These are phyloP conservation scores for Drosophila setosimentum DNA, from an alignment of 2,888 invertebrate species.

Conservation along the genomic window DNA sequence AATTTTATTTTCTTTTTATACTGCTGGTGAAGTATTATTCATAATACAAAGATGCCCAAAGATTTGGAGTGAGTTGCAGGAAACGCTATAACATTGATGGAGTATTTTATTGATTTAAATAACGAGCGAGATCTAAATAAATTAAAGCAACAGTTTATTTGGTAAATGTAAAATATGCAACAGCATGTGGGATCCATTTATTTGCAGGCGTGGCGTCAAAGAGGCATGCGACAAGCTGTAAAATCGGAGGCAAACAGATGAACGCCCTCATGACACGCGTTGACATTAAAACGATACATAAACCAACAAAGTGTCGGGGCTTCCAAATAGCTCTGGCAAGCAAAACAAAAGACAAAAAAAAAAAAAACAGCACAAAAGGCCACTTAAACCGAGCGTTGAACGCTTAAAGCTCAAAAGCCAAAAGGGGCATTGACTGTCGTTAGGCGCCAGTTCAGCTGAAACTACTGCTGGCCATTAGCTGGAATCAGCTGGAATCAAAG, in stretches of 20 bases:
- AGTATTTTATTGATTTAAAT: constrained; percentile 41
- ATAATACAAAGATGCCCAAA: constrained; percentile 31
- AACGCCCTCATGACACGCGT: constrained; percentile 55
- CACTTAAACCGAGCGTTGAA: constrained; percentile 23
- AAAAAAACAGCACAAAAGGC: constrained; percentile 13
- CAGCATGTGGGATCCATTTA: constrained; percentile 25
- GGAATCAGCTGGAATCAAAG: constrained; percentile 52
- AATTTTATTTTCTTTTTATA: constrained; percentile 21
- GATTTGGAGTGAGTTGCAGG: constrained; percentile 21
- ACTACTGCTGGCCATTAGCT: constrained; percentile 30
- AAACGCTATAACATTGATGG: constrained; percentile 29
- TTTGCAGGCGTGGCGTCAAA: constrained; percentile 6
- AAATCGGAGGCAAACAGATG: constrained; percentile 50
- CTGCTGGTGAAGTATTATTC: constrained; percentile 25
- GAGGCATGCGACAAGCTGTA: constrained; percentile 37
- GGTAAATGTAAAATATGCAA: constrained; percentile 22
- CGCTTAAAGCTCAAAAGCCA: constrained; percentile 43
- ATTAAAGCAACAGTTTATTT: constrained; percentile 14
- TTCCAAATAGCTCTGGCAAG: constrained; percentile 17
- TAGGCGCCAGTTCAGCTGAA: constrained; percentile 19
- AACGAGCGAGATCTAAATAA: constrained; percentile 15
- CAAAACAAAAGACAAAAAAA: constrained; percentile 20
- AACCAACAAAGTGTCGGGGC: constrained; percentile 38
- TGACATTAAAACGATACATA: constrained; percentile 68
- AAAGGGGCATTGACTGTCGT: constrained; percentile 36